phyloP scores from a whole-genome alignment of 2,797 vertebrate genomes.

The Rhyacichthys aspro region DNA sequence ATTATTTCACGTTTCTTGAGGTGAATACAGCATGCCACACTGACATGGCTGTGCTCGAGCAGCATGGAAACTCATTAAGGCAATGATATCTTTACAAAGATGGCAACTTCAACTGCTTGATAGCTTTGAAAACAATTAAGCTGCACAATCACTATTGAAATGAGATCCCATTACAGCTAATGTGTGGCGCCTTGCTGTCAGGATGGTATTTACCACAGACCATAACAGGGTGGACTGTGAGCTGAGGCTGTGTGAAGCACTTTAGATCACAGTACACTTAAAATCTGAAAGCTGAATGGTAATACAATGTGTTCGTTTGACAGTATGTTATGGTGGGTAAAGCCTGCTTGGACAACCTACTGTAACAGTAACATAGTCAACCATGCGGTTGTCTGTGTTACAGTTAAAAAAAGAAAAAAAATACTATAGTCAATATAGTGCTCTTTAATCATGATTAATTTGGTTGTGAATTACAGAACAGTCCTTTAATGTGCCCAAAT shows the following conservation, averaged over 20 bases:
- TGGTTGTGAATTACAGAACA: not conserved
- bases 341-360: too few species aligned
- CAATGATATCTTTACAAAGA: constrained; percentile 45
- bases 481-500: constrained; percentile 21
- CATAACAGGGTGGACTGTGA: constrained; percentile 11
- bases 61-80: constrained; percentile 46
- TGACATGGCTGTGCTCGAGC: constrained; percentile 34
- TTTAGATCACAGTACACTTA: not conserved
- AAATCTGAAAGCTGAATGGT: not conserved
- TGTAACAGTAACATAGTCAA: too few species aligned
- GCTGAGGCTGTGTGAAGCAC: constrained; percentile 5
- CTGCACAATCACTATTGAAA: constrained; percentile 43
- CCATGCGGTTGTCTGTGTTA: too few species aligned
- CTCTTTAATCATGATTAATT: not conserved
- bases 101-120: constrained; percentile 48
- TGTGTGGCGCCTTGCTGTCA: constrained; percentile 50
- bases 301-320: too few species aligned
- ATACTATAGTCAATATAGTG: too few species aligned
- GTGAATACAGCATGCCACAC: constrained; percentile 37
- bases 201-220: constrained; percentile 53
- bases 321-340: too few species aligned
- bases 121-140: constrained; percentile 61
- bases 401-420: too few species aligned
- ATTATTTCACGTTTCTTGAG: constrained; percentile 26
- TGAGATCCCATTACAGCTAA: constrained; percentile 51